phyloP scores from a whole-genome alignment of 1,140 invertebrate genomes.

The Heterodera carotae region DNA sequence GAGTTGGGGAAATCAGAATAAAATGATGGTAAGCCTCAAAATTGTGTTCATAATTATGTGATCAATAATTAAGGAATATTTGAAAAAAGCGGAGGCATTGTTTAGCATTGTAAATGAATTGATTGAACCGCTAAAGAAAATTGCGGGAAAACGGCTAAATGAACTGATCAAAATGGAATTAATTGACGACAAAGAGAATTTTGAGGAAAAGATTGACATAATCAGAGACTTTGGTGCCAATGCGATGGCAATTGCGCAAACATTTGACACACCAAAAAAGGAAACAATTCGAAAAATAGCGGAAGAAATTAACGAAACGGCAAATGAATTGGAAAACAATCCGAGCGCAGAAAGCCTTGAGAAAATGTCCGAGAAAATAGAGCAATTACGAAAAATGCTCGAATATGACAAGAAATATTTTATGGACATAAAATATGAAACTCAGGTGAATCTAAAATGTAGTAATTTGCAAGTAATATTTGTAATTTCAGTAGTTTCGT shows the following conservation, averaged over 20 bases:
- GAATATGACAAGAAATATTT: neutral
- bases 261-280: neutral
- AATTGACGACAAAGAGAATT: neutral
- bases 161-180: neutral
- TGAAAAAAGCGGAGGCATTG: neutral
- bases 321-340: neutral
- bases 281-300: neutral
- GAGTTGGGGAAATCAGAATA: neutral
- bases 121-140: neutral
- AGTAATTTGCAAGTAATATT: neutral
- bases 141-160: neutral
- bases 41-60: neutral
- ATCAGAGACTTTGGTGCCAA: neutral
- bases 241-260: neutral
- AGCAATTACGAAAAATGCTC: neutral
- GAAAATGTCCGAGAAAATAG: neutral
- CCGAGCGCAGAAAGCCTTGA: neutral
- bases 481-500: neutral
- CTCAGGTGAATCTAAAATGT: neutral
- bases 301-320: neutral
- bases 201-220: neutral
- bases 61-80: neutral
- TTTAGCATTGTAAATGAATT: neutral
- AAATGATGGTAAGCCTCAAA: neutral
- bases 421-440: neutral